A percentile compares a stretch with the other conserved stretches of the same genome.
phyloP scores from a whole-genome alignment of 2,888 invertebrate species.

The Leptinotarsa tumamoca region DNA sequence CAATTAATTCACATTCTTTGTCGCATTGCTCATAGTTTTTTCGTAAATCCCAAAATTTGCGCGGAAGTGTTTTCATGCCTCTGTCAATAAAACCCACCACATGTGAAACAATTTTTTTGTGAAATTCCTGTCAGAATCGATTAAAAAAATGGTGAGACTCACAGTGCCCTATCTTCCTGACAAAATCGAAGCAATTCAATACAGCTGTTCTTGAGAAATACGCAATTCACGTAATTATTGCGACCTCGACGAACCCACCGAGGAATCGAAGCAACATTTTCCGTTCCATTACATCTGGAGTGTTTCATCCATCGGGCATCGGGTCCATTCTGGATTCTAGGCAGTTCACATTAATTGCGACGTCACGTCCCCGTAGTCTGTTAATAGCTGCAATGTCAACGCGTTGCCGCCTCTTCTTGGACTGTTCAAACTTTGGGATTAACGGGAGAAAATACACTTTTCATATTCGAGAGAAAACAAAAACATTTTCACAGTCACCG shows the following conservation, averaged over 20 bases:
- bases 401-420: slow-evolving; percentile 2
- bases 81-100: too few species aligned
- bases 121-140: too few species aligned
- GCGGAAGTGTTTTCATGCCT: too few species aligned
- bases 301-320: slow-evolving; percentile 13
- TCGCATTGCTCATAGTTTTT: too few species aligned
- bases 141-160: too few species aligned
- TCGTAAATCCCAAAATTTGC: too few species aligned
- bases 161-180: background rate
- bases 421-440: background rate
- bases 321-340: slow-evolving; percentile 28
- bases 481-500: too few species aligned
- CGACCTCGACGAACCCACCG: slow-evolving; percentile 15
- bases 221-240: background rate
- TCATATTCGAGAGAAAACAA: background rate
- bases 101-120: too few species aligned
- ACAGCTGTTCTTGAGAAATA: background rate
- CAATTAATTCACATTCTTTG: too few species aligned
- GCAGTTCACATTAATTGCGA: slow-evolving; percentile 42
- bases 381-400: slow-evolving; percentile 38
- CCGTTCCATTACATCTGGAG: slow-evolving; percentile 11
- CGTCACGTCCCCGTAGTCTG: slow-evolving; percentile 37
- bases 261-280: slow-evolving; percentile 5
- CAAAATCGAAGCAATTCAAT: background rate
- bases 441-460: background rate